Base-by-base conservation (phyloP, 2,113 vertebrate genomes). In the Phyllostomus discolor region DNA sequence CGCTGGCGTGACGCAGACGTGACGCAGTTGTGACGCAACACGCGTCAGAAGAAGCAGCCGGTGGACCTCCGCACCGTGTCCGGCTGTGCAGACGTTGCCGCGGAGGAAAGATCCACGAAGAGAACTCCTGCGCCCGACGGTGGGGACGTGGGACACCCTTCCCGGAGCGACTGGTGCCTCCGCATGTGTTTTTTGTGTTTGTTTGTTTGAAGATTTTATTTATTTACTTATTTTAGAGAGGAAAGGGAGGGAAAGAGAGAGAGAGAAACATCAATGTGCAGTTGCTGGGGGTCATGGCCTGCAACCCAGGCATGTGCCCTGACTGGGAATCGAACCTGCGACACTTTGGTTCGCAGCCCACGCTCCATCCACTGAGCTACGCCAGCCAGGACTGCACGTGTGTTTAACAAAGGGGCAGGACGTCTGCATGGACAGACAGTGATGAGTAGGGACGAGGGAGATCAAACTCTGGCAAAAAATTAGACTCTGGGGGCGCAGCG, bases 1-100 rank as follows among this genome's bases (percentile, higher is more conserved):
- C n/a, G n/a, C n/a, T n/a, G n/a, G n/a, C n/a, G n/a, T 0, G 22
- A 14, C 0, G 0, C 24, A 0, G 59, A 7, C 24, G 10, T 64
- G 59, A 50, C 14, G 48, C 14, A 15, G 59, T 15, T 4, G 48
- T 15, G 48, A 28, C 10, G 11, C 26, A 3, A 4, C 26, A 0
- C 26, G 4, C 0, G 7, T 35, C 66, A 24, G 2, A 41, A 19
- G 31, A n/a, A 28, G n/a, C 48, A 28, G 28, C 6, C 43, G 0
- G 7, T 20, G 3, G 54, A 28, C 16, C 91, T 46, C 7, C 7
- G 1, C 2, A 24, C 41, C 1, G 24, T 0, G 6, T 75, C 87
- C 31, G 0, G 20, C 14, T 0, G 2, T 8, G 43, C 9, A 17
- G 7, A 54, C 1, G 4, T 0, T 26, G 59, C 86, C 22, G 14